phyloP scores from a whole-genome alignment of 2,888 invertebrate genomes.

The Poecilus cupreus region DNA sequence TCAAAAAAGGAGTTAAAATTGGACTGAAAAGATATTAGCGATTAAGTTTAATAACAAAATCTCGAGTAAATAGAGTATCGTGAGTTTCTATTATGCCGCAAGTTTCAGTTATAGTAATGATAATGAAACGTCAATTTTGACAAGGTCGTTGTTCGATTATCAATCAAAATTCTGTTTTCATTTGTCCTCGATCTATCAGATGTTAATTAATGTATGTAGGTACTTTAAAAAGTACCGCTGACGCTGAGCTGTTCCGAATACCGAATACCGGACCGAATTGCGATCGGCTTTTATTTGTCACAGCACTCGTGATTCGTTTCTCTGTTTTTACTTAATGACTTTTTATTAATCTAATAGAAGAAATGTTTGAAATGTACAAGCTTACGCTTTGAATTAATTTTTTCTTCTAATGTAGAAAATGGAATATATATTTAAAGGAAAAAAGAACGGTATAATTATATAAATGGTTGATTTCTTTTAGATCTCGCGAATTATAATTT shows the following conservation, averaged over 20 bases:
- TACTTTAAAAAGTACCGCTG: conserved; percentile 42
- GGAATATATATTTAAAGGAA: too few relatives aligned
- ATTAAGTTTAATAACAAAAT: neutral
- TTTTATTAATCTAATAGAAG: conserved; percentile 4
- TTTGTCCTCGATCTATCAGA: conserved; percentile 50
- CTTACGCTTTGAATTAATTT: neutral
- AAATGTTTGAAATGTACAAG: neutral
- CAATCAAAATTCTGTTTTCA: conserved; percentile 43
- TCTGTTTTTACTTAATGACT: conserved; percentile 3
- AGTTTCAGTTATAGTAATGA: conserved; percentile 4
- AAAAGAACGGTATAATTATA: too few relatives aligned
- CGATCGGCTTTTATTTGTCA: conserved; percentile 24
- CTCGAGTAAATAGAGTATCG: neutral
- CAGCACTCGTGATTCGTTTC: conserved; percentile 10
- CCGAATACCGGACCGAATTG: conserved; percentile 15
- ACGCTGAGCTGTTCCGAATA: conserved; percentile 2
- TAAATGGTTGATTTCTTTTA: neutral
- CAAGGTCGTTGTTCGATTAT: conserved; percentile 45
- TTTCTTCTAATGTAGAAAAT: too few relatives aligned
- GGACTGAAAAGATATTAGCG: too few relatives aligned
- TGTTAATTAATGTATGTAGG: conserved; percentile 39
- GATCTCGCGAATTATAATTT: conserved; percentile 18
- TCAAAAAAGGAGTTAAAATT: too few relatives aligned
- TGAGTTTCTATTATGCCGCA: neutral
- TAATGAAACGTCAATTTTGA: conserved; percentile 48